Conservation (phyloP, 1,140 invertebrate genomes). For the Augochlora pura region DNA sequence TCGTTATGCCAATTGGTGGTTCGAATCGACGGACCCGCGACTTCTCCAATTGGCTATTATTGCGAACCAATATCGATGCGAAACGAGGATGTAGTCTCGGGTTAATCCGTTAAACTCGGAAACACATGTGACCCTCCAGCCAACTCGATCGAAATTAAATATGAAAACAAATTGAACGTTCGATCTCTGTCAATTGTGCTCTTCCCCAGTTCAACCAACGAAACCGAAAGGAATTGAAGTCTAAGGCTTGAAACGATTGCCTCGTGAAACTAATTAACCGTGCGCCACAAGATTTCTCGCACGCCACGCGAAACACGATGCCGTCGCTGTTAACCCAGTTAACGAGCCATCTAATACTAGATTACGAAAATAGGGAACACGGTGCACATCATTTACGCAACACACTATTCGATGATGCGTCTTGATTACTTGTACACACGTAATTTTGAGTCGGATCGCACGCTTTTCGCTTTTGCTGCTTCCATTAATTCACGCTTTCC, state of each 20-base stretch:
- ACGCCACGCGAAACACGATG: neutral
- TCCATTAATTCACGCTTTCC: neutral
- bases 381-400: conserved; percentile 38
- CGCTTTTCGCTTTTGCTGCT: neutral
- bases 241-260: neutral
- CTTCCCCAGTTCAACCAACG: no score
- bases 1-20: conserved; percentile 41
- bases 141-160: no score
- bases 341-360: conserved; percentile 32
- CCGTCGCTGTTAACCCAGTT: conserved; percentile 36
- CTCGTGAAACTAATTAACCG: neutral
- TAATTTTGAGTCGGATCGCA: neutral
- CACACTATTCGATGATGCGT: conserved; percentile 13
- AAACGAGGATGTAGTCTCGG: neutral
- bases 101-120: conserved; percentile 45
- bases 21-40: conserved; percentile 44
- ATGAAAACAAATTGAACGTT: no score
- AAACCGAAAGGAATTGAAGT: no score
- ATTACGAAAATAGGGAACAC: conserved; percentile 44
- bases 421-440: conserved; percentile 15
- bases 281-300: neutral
- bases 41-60: conserved; percentile 23
- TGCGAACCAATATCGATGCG: conserved; percentile 23
- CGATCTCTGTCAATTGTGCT: no score
- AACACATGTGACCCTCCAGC: neutral